Evolutionary conservation across 2,888 invertebrate genomes (phyloP), one percentile per base, ranked within the genome.

Genomic region (Halocaridina rubra): DNA sequence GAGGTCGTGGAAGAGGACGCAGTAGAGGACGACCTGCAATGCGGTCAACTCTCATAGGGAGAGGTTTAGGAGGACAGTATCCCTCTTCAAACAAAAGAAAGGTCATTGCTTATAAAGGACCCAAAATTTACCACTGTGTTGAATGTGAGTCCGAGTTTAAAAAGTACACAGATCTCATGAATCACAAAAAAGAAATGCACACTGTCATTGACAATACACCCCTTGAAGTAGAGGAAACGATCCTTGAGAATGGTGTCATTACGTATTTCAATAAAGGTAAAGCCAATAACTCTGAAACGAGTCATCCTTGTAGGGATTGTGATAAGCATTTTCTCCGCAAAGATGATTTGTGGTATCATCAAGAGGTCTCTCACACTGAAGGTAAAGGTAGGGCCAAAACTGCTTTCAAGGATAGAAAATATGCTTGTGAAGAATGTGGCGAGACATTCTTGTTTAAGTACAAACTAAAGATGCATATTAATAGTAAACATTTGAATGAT

Each of bases 201-300:
- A 88, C 88, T 10, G 86, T 88, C 2, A 75, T 88, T 46, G 88
- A 88, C 59, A 88, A 81, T 46, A 88, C 86, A 24, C 84, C 84
- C 69, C 69, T 88, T 16, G 86, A 88, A 53, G 86, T 88, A 29
- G 84, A 84, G 53, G 88, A 88, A 39, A 88, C 88, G 13, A 64
- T 88, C n/a, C 76, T 88, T 4, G 88, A 88, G 33, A 84, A 80
- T 67, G 88, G 88, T 5, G 78, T 88, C 19, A 86, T 88, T 13
- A 88, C 88, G 57, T 88, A 88, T 61, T 88, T 88, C 72, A 88
- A 88, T 75, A 88, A 88, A 46, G 88, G 85, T 46, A 88, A 88
- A 69, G 88, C 88, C 57, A 88, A 88, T 67, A 88, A 85, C 53
- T 84, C 85, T 3, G 84, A 77, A 19, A 88, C 86, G 3, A 86